Evolutionary conservation across 35 echinoderm and acorn worm genomes (phyloP).

Genomic region (Chiridota heheva): DNA sequence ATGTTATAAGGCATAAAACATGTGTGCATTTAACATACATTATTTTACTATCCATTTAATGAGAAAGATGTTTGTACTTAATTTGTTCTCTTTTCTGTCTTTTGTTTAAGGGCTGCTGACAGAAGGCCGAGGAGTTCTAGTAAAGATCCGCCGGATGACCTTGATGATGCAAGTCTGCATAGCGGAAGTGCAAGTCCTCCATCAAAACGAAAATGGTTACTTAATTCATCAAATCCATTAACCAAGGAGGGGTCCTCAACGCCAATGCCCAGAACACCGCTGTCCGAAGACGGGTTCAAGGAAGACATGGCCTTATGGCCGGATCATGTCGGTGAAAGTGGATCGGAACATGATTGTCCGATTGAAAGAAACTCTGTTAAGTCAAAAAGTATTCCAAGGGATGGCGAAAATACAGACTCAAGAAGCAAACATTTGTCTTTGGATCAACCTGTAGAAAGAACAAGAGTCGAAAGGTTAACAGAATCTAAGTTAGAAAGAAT

Average conservation of each 20-base stretch:
- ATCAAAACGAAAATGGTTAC: constrained; percentile 27
- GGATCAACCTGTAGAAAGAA: constrained; percentile 8
- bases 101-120: constrained; percentile 30
- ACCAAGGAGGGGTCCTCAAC: constrained; percentile 76
- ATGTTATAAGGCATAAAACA: no score
- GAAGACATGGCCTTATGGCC: constrained; percentile 57
- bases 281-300: constrained; percentile 49
- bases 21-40: no score
- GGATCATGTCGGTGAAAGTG: constrained; percentile 40
- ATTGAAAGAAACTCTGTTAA: constrained; percentile 33
- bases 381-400: constrained; percentile 24
- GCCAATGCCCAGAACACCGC: constrained; percentile 61
- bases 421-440: constrained; percentile 14
- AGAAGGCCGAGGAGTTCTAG: constrained; percentile 68
- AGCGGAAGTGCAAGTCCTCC: constrained; percentile 23
- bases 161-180: neutral
- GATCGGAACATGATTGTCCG: constrained; percentile 66
- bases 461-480: constrained; percentile 37
- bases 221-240: constrained; percentile 26
- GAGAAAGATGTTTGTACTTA: no score
- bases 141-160: constrained; percentile 58
- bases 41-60: no score
- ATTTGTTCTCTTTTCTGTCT: constrained; percentile 1
- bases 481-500: constrained; percentile 30
- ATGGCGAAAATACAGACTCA: constrained; percentile 42